Base-by-base conservation (phyloP, 2,113 vertebrate genomes). In the Hydrochoerus hydrochaeris region DNA sequence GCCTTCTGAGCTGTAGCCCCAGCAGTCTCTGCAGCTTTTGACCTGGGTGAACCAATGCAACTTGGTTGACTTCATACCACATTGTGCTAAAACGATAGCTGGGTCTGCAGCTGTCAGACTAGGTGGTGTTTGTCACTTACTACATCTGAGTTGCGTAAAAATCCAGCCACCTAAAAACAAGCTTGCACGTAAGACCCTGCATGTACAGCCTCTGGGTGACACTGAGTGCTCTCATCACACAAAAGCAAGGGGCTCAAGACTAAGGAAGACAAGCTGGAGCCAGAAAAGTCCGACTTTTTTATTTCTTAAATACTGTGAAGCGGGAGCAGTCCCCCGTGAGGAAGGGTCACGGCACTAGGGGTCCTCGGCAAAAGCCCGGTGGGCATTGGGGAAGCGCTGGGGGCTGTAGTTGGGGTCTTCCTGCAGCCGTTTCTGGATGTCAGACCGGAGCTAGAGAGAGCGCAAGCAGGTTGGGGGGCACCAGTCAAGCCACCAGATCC, bases 351-450 rank as follows among this genome's bases (percentile, higher is more conserved):
- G 54, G 54, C 54, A 17, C 96, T 99, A 99, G 0, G 98, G 98
- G 91, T 99, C 98, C 0, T 99, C 99, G 44, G 98, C 98, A 96
- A 99, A 99, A 35, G 99, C 99, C 97, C 98, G 98, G 89, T 99
- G 99, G 63, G 99, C 97, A 81, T 99, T 99, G 38, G 99, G 99
- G 95, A 99, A 99, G 96, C 99, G 98, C 98, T 99, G 99, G 38
- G 99, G 97, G 92, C 73, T 99, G 98, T 99, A 99, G 71, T 99
- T 99, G 0, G 99, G 98, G 75, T 99, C 99, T 16, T 99, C 99
- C 83, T 98, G 98, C 88, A 99, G 98, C 84, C 99, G 98, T 96
- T 99, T 99, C 98, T 99, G 99, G 90, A 99, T 98, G 95, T 99
- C 99, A 0, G 98, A 96, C 97, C 99, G 99, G 67, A 99, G 98